These are phyloP conservation scores for Danionella cerebrum DNA, from an alignment of 2,113 vertebrate species.

Conservation along the genomic window DNA sequence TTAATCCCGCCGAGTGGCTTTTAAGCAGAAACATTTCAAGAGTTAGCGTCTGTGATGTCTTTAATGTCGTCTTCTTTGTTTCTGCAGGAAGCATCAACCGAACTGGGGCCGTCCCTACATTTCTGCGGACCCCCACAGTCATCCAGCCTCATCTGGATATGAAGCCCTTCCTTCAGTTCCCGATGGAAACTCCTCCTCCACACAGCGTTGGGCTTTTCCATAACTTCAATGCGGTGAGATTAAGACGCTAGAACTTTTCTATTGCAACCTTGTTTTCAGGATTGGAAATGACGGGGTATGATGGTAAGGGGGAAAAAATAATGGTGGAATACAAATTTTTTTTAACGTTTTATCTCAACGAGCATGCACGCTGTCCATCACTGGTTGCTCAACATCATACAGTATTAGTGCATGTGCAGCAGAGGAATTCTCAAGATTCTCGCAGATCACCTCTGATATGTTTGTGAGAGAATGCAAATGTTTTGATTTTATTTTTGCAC, in stretches of 20 bases:
- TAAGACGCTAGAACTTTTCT: not conserved
- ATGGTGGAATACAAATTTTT: too few relatives aligned
- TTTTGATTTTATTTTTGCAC: too few relatives aligned
- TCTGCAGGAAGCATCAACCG: slow-evolving; percentile 68
- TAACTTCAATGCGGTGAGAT: slow-evolving; percentile 69
- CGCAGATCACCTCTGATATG: too few relatives aligned
- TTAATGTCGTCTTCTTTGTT: slow-evolving; percentile 21
- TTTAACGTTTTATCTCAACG: too few relatives aligned
- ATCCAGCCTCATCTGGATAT: slow-evolving; percentile 71
- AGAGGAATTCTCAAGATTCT: too few relatives aligned
- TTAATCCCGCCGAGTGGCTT: not conserved
- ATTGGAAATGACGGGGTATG: too few relatives aligned
- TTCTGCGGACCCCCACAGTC: slow-evolving; percentile 67
- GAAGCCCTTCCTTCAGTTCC: slow-evolving; percentile 71
- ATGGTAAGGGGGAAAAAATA: too few relatives aligned
- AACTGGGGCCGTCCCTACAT: slow-evolving; percentile 62
- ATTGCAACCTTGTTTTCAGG: not conserved
- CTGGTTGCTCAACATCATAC: too few relatives aligned
- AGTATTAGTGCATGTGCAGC: too few relatives aligned
- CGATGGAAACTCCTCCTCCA: slow-evolving; percentile 63
- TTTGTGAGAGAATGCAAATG: too few relatives aligned
- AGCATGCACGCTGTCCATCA: too few relatives aligned
- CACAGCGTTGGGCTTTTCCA: slow-evolving; percentile 69
- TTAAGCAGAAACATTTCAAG: not conserved
- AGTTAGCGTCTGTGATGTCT: not conserved